Conservation (phyloP, 2,888 invertebrate species). For the Agriopis aurantiaria region DNA sequence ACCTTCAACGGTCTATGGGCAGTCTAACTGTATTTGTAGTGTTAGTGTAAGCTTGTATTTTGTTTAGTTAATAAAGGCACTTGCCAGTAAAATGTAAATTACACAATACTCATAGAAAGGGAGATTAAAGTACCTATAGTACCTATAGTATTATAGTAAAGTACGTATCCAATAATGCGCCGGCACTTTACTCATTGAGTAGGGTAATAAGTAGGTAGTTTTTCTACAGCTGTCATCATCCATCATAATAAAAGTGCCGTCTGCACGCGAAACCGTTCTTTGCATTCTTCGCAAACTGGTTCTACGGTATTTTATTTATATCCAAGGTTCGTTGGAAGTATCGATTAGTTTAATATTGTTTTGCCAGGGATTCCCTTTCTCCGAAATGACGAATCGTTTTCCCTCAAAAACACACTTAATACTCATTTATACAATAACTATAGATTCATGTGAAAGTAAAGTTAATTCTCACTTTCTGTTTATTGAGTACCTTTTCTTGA, state of each 20-base stretch:
- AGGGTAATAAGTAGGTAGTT: constrained; percentile 24
- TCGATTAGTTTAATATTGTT: not conserved
- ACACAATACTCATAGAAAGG: constrained; percentile 7
- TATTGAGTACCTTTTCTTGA: too few relatives aligned
- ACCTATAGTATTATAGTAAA: not conserved
- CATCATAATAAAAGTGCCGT: constrained; percentile 17
- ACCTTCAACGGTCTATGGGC: too few relatives aligned
- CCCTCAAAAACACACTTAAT: not conserved
- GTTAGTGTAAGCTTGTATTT: too few relatives aligned
- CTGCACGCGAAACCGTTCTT: constrained; percentile 24
- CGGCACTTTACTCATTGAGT: constrained; percentile 12
- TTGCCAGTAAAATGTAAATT: not conserved
- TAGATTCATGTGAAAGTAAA: too few relatives aligned
- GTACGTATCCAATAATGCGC: not conserved
- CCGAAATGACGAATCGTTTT: not conserved
- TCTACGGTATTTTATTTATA: constrained; percentile 4
- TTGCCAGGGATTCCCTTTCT: not conserved
- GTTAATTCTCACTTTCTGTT: too few relatives aligned
- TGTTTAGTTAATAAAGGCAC: too few relatives aligned
- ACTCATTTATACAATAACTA: not conserved
- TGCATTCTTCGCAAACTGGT: constrained; percentile 25
- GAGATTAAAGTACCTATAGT: constrained; percentile 4
- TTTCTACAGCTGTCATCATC: constrained; percentile 17
- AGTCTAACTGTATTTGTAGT: too few relatives aligned
- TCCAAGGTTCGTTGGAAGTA: not conserved